Base-by-base conservation (phyloP, 2,113 vertebrate genomes). In the Microtus pennsylvanicus region DNA sequence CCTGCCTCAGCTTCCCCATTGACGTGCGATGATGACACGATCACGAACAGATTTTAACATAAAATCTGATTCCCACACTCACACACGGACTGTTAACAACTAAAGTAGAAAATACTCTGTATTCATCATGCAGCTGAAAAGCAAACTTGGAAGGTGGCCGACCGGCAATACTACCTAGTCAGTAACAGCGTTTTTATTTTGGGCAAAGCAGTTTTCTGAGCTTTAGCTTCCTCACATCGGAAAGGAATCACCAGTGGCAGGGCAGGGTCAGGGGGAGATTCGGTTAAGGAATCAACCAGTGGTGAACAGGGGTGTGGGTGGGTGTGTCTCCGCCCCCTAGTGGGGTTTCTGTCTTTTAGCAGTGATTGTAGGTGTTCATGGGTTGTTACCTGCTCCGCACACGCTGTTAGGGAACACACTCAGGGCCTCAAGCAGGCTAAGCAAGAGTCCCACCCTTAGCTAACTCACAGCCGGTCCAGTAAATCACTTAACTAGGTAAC, bases 171-270 rank as follows among this genome's bases (percentile, higher is more conserved):
- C 47, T 77, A 26, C 30, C 61, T 74, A 72, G 58, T 52, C 16
- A 83, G 38, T 80, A 89, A 55, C 21, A 50, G 9, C 7, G 10
- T 63, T 96, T 94, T 89, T 42, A 61, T 86, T 76, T 70, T 55
- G 80, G 52, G 78, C 81, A 67, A 85, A 45, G 50, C 50, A 88
- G 61, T 86, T 81, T 95, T 80, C 90, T 75, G 42, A 74, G 35
- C 65, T 61, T 93, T 67, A 28, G 16, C 92, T 87, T 96, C 35
- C 76, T 93, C 3, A 3, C 30, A 47, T 50, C 5, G 7, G 80
- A 63, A 45, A 76, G 38, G 22, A 45, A 58, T 42, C n/a, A 61
- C n/a, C 80, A 83, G n/a, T 28, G 52, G 55, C 55, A 58, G 55
- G 17, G 17, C 17, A 0, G 0, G 55, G 19, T 6, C 1, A 5